phyloP scores from a whole-genome alignment of 2,888 invertebrate genomes.

The Hetaerina titia region DNA sequence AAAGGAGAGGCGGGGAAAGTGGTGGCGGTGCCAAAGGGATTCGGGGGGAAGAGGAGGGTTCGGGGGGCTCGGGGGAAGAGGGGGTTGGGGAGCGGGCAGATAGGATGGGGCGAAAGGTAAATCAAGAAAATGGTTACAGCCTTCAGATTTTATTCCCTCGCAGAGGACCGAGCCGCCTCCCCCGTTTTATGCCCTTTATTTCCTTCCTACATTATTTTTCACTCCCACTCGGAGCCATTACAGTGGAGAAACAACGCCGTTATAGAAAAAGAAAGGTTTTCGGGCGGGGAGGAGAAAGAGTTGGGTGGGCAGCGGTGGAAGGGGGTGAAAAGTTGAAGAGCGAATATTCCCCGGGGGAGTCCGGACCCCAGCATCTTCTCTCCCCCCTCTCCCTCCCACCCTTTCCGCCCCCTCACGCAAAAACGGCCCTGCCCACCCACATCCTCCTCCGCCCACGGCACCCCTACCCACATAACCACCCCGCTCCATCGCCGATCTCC shows the following conservation, averaged over 20 bases:
- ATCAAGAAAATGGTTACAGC: constrained; percentile 50
- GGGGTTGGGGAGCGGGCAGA: not conserved
- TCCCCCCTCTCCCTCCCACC: not conserved
- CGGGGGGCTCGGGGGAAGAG: not conserved
- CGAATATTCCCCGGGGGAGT: constrained; percentile 11
- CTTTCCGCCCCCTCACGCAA: not conserved
- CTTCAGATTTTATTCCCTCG: constrained; percentile 47
- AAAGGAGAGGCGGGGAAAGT: not conserved
- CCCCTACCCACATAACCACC: not conserved
- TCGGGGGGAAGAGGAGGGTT: not conserved
- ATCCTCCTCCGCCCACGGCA: not conserved
- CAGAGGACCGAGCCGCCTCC: not conserved
- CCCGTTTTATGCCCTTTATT: constrained; percentile 27
- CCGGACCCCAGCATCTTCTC: not conserved
- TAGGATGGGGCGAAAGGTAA: not conserved
- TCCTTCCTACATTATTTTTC: constrained; percentile 38
- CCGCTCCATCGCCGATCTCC: not conserved
- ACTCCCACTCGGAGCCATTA: constrained; percentile 44
- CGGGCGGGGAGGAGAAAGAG: not conserved
- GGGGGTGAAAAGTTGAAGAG: constrained; percentile 7
- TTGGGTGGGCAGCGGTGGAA: not conserved
- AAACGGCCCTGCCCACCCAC: not conserved
- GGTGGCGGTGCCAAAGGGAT: not conserved
- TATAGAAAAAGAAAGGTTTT: not conserved
- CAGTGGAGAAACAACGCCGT: constrained; percentile 33